Conservation (phyloP, 2,113 vertebrate genomes). For the Helogale parvula region DNA sequence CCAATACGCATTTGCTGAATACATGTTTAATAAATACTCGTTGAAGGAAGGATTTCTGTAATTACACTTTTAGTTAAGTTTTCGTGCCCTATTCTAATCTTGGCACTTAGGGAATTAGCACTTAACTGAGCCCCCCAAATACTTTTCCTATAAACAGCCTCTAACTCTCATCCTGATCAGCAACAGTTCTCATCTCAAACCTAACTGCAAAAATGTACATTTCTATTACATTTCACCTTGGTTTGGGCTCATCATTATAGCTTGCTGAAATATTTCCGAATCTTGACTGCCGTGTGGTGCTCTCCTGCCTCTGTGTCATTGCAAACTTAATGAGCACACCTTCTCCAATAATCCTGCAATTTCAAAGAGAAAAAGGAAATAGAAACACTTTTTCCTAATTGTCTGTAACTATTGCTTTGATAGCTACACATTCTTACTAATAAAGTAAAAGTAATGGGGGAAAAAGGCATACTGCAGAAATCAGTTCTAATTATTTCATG, state of each 20-base stretch:
- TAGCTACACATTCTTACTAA: background rate
- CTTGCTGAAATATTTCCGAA: slow-evolving; percentile 12
- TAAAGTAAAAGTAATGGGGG: background rate
- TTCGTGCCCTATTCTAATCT: background rate
- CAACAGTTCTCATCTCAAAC: background rate
- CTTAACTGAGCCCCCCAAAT: background rate
- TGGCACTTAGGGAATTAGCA: slow-evolving; percentile 16
- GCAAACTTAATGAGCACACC: background rate
- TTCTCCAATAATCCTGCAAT: background rate
- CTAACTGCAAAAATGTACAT: background rate
- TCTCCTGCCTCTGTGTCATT: background rate
- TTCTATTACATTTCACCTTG: background rate
- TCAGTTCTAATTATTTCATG: background rate
- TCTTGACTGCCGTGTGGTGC: background rate
- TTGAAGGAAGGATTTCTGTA: background rate
- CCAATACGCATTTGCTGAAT: background rate
- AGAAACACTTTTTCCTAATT: background rate
- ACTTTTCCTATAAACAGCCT: background rate
- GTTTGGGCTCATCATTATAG: background rate
- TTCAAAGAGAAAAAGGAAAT: background rate
- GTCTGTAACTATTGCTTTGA: slow-evolving; percentile 18
- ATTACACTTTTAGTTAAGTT: background rate
- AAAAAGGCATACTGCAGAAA: background rate
- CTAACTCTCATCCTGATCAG: background rate
- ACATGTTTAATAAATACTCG: background rate